These are phyloP conservation scores for Drosophila mercatorum DNA, from an alignment of 2,888 invertebrate species.

Conservation along the genomic window DNA sequence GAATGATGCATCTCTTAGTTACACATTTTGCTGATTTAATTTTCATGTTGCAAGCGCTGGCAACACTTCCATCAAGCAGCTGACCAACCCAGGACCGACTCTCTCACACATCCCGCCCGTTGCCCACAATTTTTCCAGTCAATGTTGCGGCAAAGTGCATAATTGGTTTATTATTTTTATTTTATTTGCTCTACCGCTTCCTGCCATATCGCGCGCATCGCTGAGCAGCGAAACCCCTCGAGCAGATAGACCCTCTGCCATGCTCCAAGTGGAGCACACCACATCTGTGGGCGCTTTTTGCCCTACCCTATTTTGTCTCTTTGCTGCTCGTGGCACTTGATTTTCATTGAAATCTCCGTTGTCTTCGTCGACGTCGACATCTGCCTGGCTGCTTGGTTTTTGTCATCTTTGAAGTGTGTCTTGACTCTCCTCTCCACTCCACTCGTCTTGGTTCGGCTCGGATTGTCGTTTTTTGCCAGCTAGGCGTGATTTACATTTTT, in stretches of 20 bases:
- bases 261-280: slow-evolving; percentile 3
- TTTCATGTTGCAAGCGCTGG: slow-evolving; percentile 63
- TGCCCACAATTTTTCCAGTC: slow-evolving; percentile 40
- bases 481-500: slow-evolving; percentile 73
- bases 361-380: slow-evolving; percentile 13
- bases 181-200: slow-evolving; percentile 72
- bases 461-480: slow-evolving; percentile 37
- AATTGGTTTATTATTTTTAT: slow-evolving; percentile 82
- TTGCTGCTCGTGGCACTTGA: slow-evolving; percentile 70
- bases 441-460: slow-evolving; percentile 20
- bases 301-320: slow-evolving; percentile 64
- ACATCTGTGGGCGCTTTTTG: slow-evolving; percentile 58
- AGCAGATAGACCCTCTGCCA: slow-evolving; percentile 4
- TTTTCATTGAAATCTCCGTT: slow-evolving; percentile 67
- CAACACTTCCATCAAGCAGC: slow-evolving; percentile 59
- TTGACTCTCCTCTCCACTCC: slow-evolving; percentile 37
- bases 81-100: slow-evolving; percentile 51
- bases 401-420: slow-evolving; percentile 80
- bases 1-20: slow-evolving; percentile 68
- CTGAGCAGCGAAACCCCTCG: slow-evolving; percentile 56
- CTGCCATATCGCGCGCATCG: slow-evolving; percentile 80
- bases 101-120: not conserved
- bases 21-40: slow-evolving; percentile 78
- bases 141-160: slow-evolving; percentile 82
- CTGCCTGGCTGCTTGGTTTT: slow-evolving; percentile 50